Conservation (phyloP, 2,888 invertebrate species). For the Hirtodrosophila histrioides region DNA sequence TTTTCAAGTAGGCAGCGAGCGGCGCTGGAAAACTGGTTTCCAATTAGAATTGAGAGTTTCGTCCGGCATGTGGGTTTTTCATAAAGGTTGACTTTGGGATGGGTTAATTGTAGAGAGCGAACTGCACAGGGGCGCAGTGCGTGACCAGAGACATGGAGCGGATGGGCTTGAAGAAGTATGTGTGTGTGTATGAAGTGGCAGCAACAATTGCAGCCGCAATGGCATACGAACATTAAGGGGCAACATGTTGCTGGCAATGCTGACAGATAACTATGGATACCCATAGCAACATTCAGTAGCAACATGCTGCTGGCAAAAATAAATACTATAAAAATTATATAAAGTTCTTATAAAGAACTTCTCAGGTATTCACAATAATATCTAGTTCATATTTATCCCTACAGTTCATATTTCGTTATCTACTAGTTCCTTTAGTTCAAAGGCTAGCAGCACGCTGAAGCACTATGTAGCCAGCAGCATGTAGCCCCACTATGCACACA, state of each 20-base stretch:
- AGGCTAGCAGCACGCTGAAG: constrained; percentile 4
- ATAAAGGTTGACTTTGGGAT: constrained; percentile 50
- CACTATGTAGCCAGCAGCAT: too few species aligned
- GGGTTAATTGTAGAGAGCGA: constrained; percentile 25
- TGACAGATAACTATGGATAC: too few species aligned
- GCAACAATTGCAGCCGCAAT: constrained; percentile 11
- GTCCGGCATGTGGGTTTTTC: constrained; percentile 67
- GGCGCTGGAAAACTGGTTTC: constrained; percentile 58
- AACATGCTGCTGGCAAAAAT: constrained; percentile 19
- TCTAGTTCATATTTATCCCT: too few species aligned
- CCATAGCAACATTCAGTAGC: constrained; percentile 26
- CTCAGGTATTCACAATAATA: too few species aligned
- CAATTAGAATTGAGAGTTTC: constrained; percentile 63
- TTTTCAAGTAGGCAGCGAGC: constrained; percentile 44
- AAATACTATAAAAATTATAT: too few species aligned
- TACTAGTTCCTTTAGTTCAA: not conserved
- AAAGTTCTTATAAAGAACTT: too few species aligned
- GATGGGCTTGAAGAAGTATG: constrained; percentile 64
- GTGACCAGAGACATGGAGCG: constrained; percentile 46
- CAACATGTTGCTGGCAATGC: constrained; percentile 24
- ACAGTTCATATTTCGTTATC: not conserved
- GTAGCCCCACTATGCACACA: too few species aligned
- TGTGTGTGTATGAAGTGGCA: constrained; percentile 20
- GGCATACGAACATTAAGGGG: constrained; percentile 21
- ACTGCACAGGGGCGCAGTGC: constrained; percentile 30